Evolutionary conservation across 2,888 invertebrate genomes (phyloP).

Genomic region (Protophormia terraenovae): DNA sequence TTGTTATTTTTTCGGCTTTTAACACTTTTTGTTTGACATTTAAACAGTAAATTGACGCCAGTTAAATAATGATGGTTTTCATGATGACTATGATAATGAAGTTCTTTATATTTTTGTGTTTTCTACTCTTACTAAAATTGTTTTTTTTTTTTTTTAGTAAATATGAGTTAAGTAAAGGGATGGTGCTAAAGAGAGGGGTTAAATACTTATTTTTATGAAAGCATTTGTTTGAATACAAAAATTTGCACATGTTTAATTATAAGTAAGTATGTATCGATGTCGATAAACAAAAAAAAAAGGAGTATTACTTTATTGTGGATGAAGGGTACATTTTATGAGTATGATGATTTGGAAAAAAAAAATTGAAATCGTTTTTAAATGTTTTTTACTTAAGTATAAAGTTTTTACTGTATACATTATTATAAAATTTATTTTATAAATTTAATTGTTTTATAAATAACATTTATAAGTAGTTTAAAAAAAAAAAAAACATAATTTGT

Average conservation of each 20-base stretch:
- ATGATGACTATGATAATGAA: constrained; percentile 48
- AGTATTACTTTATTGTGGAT: background rate
- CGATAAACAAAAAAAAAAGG: background rate
- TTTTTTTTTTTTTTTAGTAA: background rate
- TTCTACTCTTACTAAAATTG: background rate
- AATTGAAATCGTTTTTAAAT: too few relatives aligned
- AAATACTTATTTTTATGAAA: constrained; percentile 1
- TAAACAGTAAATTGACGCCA: constrained; percentile 81
- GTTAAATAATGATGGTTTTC: constrained; percentile 75
- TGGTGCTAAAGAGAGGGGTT: background rate
- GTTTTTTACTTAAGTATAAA: too few relatives aligned
- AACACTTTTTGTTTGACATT: constrained; percentile 78
- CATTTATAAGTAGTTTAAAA: too few relatives aligned
- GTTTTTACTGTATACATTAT: too few relatives aligned
- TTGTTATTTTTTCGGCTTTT: constrained; percentile 74
- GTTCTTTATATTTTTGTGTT: background rate
- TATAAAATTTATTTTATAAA: too few relatives aligned
- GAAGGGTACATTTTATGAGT: background rate
- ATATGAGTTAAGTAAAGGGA: background rate
- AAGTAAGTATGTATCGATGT: constrained; percentile 21
- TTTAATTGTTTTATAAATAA: too few relatives aligned
- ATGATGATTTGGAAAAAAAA: background rate
- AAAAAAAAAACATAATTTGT: too few relatives aligned
- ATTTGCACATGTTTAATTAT: constrained; percentile 24
- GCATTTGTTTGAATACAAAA: background rate